A percentile compares a stretch with the other conserved stretches of the same genome.
Conservation (phyloP, 2,797 vertebrate species). For the Valencia hispanica region DNA sequence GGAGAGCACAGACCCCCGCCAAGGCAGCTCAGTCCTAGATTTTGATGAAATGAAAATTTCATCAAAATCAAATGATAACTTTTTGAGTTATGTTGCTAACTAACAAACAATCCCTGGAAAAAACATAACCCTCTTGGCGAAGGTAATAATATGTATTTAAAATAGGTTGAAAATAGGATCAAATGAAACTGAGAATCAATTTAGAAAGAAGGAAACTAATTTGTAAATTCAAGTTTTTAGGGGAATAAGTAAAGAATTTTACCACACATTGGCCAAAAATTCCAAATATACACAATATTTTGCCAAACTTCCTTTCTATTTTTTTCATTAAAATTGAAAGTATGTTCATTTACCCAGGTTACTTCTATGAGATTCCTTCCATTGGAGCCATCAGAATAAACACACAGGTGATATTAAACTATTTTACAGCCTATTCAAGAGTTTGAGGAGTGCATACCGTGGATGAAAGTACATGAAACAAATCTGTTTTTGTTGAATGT, state of each 20-base stretch:
- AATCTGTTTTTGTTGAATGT: background rate
- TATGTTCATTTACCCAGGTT: slow-evolving; percentile 82
- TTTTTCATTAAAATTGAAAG: background rate
- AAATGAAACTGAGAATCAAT: background rate
- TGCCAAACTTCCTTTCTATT: background rate
- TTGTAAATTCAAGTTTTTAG: background rate
- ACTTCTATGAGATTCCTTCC: slow-evolving; percentile 98
- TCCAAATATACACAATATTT: background rate
- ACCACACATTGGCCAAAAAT: slow-evolving; percentile 2
- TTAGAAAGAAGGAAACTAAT: background rate
- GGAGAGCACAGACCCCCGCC: too few relatives aligned
- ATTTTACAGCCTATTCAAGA: background rate
- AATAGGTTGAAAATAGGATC: too few relatives aligned
- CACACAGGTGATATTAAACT: slow-evolving; percentile 86
- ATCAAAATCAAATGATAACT: too few relatives aligned
- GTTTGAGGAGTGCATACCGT: background rate
- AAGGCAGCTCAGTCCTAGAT: too few relatives aligned
- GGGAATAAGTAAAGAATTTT: slow-evolving; percentile 5
- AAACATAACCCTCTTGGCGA: too few relatives aligned
- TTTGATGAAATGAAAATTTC: too few relatives aligned
- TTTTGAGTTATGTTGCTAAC: too few relatives aligned
- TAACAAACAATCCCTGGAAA: too few relatives aligned
- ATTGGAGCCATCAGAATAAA: slow-evolving; percentile 99
- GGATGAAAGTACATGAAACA: background rate
- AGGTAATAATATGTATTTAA: too few relatives aligned